phyloP scores from a whole-genome alignment of 1,140 invertebrate genomes.

The Procambarus clarkii region DNA sequence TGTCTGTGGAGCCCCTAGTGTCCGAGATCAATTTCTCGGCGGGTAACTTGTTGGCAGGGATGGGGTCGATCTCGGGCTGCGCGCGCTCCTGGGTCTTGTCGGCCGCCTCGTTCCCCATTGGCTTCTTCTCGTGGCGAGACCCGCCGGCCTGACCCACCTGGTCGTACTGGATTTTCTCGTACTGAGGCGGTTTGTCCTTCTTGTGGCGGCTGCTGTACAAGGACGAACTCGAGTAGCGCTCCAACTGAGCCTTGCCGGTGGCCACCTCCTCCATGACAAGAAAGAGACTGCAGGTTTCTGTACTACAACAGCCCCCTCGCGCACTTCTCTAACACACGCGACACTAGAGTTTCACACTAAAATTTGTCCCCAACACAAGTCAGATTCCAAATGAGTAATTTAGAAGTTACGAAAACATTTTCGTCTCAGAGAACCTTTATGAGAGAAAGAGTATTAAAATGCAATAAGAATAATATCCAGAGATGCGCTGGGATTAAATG shows the following conservation, averaged over 20 bases:
- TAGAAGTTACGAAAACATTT: too few species aligned
- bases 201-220: constrained; percentile 19
- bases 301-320: too few species aligned
- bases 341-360: too few species aligned
- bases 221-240: constrained; percentile 33
- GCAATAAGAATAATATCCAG: too few species aligned
- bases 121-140: constrained; percentile 39
- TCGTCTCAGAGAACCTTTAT: too few species aligned
- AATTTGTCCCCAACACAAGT: too few species aligned
- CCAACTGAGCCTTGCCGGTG: constrained; percentile 8
- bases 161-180: constrained; percentile 60
- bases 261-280: constrained; percentile 26
- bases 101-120: constrained; percentile 39
- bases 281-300: too few species aligned
- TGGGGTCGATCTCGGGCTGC: constrained; percentile 43
- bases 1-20: background rate
- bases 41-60: background rate
- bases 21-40: constrained; percentile 18
- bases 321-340: too few species aligned
- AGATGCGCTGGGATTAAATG: too few species aligned
- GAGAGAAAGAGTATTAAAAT: too few species aligned
- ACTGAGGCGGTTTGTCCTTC: constrained; percentile 49
- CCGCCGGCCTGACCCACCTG: constrained; percentile 27
- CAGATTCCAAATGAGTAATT: too few species aligned
- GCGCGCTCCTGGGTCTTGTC: constrained; percentile 63